Conservation (phyloP, 1,140 invertebrate genomes). For the Hyles euphorbiae region DNA sequence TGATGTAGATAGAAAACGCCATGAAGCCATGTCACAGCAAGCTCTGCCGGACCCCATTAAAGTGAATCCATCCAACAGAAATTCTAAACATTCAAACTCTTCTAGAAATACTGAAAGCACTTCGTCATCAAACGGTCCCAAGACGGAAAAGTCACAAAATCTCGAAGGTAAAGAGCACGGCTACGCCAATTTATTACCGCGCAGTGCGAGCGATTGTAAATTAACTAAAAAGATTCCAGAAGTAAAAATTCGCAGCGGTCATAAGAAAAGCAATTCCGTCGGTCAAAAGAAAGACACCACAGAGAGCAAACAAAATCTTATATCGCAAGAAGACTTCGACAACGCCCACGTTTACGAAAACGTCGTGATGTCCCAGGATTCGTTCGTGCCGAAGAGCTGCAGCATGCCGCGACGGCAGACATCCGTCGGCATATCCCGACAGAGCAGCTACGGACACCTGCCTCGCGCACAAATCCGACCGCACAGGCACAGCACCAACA, state of each 20-base stretch:
- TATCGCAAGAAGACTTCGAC: slow-evolving; percentile 58
- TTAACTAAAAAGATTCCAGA: slow-evolving; percentile 54
- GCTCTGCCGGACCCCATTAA: slow-evolving; percentile 38
- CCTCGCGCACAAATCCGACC: slow-evolving; percentile 52
- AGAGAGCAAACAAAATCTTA: slow-evolving; percentile 70
- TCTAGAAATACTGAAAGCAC: slow-evolving; percentile 36
- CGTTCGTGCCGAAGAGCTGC: slow-evolving; percentile 56
- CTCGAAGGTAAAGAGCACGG: slow-evolving; percentile 41
- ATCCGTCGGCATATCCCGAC: slow-evolving; percentile 39
- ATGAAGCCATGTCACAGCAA: slow-evolving; percentile 40
- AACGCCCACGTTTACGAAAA: slow-evolving; percentile 70
- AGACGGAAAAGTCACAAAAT: slow-evolving; percentile 28
- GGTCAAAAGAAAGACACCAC: slow-evolving; percentile 61
- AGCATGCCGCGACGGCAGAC: slow-evolving; percentile 65
- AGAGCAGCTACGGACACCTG: slow-evolving; percentile 55
- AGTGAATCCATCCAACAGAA: slow-evolving; percentile 38
- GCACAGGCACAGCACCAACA: slow-evolving; percentile 47
- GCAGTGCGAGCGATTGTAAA: slow-evolving; percentile 66
- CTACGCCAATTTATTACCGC: slow-evolving; percentile 57
- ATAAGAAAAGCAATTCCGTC: slow-evolving; percentile 70
- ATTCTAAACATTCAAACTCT: slow-evolving; percentile 44
- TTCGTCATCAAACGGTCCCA: slow-evolving; percentile 25
- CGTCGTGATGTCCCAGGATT: slow-evolving; percentile 46
- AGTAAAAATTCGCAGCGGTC: slow-evolving; percentile 43
- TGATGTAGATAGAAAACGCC: slow-evolving; percentile 61